phyloP scores from a whole-genome alignment of 2,888 invertebrate genomes.

The Andrena dorsata region DNA sequence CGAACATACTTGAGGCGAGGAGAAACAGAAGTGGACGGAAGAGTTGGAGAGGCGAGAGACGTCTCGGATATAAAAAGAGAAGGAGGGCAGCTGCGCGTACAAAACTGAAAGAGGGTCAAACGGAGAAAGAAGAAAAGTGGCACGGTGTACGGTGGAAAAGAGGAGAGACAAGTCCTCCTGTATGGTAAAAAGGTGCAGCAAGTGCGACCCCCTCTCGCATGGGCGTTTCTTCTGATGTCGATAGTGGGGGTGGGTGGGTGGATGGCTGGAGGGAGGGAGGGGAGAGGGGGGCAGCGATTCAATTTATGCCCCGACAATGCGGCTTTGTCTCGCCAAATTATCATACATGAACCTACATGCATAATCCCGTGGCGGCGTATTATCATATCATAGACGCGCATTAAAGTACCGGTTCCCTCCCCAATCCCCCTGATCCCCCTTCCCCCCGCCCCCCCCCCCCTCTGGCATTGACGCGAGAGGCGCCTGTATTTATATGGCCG shows the following conservation, averaged over 20 bases:
- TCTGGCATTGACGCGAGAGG: conserved; percentile 72
- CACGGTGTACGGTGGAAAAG: not conserved
- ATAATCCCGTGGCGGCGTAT: conserved; percentile 74
- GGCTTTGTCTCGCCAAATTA: conserved; percentile 84
- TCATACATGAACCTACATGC: conserved; percentile 81
- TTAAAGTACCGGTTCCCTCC: conserved; percentile 75
- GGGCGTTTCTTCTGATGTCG: conserved; percentile 68
- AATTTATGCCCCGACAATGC: conserved; percentile 83
- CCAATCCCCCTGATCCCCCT: conserved; percentile 4
- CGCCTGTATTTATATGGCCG: conserved; percentile 73
- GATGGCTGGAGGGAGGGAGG: conserved; percentile 27
- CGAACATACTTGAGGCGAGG: not conserved
- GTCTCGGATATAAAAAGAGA: not conserved
- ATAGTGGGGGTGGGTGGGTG: conserved; percentile 70
- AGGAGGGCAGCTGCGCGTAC: too few species aligned
- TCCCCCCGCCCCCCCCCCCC: not conserved
- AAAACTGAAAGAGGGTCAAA: conserved; percentile 17
- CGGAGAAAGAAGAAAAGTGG: conserved; percentile 11
- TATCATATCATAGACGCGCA: conserved; percentile 81
- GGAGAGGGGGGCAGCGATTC: conserved; percentile 74
- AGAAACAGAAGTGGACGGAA: not conserved
- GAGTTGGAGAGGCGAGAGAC: not conserved
- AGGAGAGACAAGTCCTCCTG: conserved; percentile 20
- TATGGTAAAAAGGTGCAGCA: conserved; percentile 35
- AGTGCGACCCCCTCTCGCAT: conserved; percentile 50